These are phyloP conservation scores for Patella pellucida DNA, from an alignment of 2,888 invertebrate species.

Conservation along the genomic window DNA sequence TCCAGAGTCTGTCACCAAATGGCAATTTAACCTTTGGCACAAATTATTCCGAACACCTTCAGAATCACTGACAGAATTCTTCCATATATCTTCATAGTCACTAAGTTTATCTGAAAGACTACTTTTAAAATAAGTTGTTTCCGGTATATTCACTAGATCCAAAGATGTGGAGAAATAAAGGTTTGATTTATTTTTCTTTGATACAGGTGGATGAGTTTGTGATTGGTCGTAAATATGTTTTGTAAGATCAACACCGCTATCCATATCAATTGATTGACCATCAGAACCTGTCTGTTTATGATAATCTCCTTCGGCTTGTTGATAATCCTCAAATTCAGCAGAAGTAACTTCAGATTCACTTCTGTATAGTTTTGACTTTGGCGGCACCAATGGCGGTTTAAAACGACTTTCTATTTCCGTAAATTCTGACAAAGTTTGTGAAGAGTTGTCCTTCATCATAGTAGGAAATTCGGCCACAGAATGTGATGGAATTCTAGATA, in stretches of 20 bases:
- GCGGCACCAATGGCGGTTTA: not conserved
- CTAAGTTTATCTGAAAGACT: constrained; percentile 91
- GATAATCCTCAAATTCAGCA: not conserved
- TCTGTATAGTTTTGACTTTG: not conserved
- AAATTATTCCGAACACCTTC: constrained; percentile 26
- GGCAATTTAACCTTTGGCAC: constrained; percentile 2
- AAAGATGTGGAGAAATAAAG: constrained; percentile 49
- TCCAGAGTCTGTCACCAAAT: not conserved
- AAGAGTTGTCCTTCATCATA: constrained; percentile 23
- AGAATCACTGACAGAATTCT: constrained; percentile 39
- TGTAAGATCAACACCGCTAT: constrained; percentile 1
- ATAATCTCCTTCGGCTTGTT: constrained; percentile 8
- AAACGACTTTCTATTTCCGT: not conserved
- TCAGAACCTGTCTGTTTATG: not conserved
- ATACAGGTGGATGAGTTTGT: not conserved
- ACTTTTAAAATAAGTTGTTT: constrained; percentile 81
- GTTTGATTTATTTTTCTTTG: constrained; percentile 41
- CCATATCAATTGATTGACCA: not conserved
- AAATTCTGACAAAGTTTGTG: not conserved
- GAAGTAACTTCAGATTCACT: not conserved
- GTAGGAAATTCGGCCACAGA: constrained; percentile 49
- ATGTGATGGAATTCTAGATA: constrained; percentile 43
- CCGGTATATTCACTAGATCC: constrained; percentile 51
- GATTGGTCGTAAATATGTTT: not conserved
- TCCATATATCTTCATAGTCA: constrained; percentile 95